Percentiles rank a stretch among this genome's conserved stretches.
Evolutionary conservation across 1,140 invertebrate genomes (phyloP).

Genomic region (Drosophila kanapiae): DNA sequence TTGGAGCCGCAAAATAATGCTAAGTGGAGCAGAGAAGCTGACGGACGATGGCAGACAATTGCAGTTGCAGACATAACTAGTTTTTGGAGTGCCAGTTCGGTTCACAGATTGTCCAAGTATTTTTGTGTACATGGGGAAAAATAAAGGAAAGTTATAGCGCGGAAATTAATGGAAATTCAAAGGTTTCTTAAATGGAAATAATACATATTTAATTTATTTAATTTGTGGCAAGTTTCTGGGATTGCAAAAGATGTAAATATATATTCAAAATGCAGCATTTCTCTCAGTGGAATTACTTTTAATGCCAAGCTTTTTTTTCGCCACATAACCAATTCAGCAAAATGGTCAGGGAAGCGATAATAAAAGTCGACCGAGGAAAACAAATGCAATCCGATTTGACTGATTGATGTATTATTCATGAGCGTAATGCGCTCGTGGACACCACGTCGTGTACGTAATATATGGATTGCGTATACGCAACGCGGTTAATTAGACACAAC

Average conservation of each 20-base stretch:
- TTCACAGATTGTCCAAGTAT: constrained; percentile 24
- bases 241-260: no score
- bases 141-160: neutral
- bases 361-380: neutral
- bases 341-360: neutral
- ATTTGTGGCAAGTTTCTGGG: no score
- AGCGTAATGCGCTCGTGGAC: constrained; percentile 22
- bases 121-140: neutral
- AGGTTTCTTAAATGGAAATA: no score
- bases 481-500: constrained; percentile 41
- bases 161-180: neutral
- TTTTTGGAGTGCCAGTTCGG: constrained; percentile 23
- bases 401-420: constrained; percentile 45
- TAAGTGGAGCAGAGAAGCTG: constrained; percentile 45
- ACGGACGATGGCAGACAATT: constrained; percentile 42
- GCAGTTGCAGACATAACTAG: constrained; percentile 49
- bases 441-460: constrained; percentile 42
- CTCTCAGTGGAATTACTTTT: constrained; percentile 2
- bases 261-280: no score
- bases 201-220: no score
- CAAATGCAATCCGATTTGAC: constrained; percentile 30
- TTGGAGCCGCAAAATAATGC: constrained; percentile 41
- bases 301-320: neutral
- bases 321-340: constrained; percentile 7
- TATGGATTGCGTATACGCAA: constrained; percentile 39